Evolutionary conservation across 2,797 vertebrate genomes (phyloP).

Genomic region (Gymnothorax javanicus): DNA sequence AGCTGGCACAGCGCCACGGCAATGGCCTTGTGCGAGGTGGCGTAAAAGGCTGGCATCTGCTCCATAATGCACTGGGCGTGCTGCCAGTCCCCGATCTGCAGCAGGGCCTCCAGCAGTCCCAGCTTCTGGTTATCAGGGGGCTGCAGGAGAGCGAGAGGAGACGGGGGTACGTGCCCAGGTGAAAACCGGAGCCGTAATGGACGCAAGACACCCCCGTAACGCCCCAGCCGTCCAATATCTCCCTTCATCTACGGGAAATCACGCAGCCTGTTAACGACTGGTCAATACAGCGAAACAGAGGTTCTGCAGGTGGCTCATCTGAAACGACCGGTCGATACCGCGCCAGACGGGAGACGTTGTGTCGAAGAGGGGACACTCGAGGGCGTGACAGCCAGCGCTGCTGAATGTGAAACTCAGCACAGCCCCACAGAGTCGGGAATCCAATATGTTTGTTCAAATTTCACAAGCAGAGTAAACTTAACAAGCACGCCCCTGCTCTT

Average conservation of each 20-base stretch:
- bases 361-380: not conserved
- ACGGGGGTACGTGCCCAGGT: too few relatives aligned
- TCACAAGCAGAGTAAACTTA: not conserved
- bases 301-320: not conserved
- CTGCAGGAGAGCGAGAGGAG: constrained; percentile 60
- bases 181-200: not conserved
- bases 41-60: constrained; percentile 95
- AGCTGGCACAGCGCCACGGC: constrained; percentile 93
- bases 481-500: not conserved
- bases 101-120: constrained; percentile 90
- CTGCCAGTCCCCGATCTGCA: constrained; percentile 96
- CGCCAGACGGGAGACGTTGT: not conserved
- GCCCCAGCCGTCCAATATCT: not conserved
- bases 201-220: not conserved
- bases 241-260: not conserved
- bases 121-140: constrained; percentile 97
- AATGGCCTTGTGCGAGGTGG: constrained; percentile 92
- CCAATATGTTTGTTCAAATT: not conserved
- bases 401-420: not conserved
- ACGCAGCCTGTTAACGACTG: not conserved
- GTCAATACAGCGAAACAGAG: not conserved
- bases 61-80: constrained; percentile 97
- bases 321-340: not conserved
- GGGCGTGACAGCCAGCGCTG: not conserved
- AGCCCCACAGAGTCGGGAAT: not conserved